Evolutionary conservation across 2,113 vertebrate genomes (phyloP).

Genomic region (Anas platyrhynchos): DNA sequence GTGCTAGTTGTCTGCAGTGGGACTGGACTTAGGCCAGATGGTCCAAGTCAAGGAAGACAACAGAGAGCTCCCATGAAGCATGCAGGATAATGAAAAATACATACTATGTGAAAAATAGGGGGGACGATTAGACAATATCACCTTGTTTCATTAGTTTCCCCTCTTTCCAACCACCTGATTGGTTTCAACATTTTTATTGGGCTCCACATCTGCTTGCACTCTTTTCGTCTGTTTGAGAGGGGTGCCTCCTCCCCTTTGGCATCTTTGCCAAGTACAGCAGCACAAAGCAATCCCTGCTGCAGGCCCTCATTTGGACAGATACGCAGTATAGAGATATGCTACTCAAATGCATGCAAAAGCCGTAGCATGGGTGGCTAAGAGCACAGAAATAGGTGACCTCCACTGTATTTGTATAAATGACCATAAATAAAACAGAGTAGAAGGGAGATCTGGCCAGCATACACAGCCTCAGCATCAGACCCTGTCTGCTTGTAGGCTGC

Average conservation of each 20-base stretch:
- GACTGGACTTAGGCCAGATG: not conserved
- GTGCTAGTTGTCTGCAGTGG: not conserved
- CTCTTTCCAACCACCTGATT: not conserved
- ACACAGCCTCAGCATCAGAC: fast-evolving
- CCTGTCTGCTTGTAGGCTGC: not conserved
- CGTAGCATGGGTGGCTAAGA: not conserved
- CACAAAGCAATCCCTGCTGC: not conserved
- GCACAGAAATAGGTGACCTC: not conserved
- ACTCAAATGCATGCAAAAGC: not conserved
- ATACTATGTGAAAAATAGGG: not conserved
- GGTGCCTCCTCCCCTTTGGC: not conserved
- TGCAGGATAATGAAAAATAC: not conserved
- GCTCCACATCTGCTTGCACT: not conserved
- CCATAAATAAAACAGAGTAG: not conserved
- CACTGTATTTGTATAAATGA: not conserved
- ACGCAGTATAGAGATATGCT: fast-evolving
- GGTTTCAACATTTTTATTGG: not conserved
- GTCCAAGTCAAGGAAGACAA: not conserved
- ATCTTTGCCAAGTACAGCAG: not conserved
- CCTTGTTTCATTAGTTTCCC: not conserved
- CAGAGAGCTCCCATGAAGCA: not conserved
- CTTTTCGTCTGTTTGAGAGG: not conserved
- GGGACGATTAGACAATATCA: not conserved
- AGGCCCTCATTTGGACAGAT: not conserved
- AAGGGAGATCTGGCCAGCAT: not conserved